Evolutionary conservation across 2,797 vertebrate species (phyloP), one percentile per base, ranked within the genome.

Genomic region (Lophius americanus): DNA sequence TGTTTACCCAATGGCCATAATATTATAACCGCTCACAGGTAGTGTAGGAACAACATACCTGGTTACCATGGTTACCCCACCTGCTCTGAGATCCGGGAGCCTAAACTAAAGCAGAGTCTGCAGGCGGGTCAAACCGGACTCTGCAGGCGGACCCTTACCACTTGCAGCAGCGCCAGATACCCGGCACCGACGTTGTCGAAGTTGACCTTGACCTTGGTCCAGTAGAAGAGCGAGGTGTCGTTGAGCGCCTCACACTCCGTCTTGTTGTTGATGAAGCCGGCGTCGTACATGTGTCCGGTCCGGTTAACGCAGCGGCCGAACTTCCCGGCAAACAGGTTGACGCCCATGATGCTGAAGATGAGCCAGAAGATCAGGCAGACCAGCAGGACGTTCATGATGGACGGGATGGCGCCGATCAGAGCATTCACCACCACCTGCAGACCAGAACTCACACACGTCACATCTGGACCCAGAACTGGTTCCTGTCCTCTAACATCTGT

Each of bases 321-420:
- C 88, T 98, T 99, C 0, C 98, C 98, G 0, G 97, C 96, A 4
- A 98, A 99, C 39, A 99, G 92, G 92, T 99, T 99, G 79, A 99
- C 98, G 13, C 98, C 98, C 97, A 99, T 98, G 92, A 99, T 99
- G 93, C 98, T 99, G 85, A 99, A 99, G 94, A 99, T 99, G 32
- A 99, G 96, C 98, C 98, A 99, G 94, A 99, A 99, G 93, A 99
- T 99, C 86, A 99, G 96, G 69, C 97, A 99, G 78, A 99, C 97
- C 0, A 99, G 96, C 52, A 99, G 94, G 61, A 99, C 98, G 9
- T 99, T 99, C 96, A 99, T 98, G 92, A 99, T 99, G 91, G 98
- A 99, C 0, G 98, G 98, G 70, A 99, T 99, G 73, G 98, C 98
- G 0, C 98, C 98, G 73, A 99, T 95, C 53, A 99, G 91, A 48